Percentiles rank a stretch among this genome's conserved stretches.
Conservation (phyloP, 2,797 vertebrate species). For the Natrix natrix region DNA sequence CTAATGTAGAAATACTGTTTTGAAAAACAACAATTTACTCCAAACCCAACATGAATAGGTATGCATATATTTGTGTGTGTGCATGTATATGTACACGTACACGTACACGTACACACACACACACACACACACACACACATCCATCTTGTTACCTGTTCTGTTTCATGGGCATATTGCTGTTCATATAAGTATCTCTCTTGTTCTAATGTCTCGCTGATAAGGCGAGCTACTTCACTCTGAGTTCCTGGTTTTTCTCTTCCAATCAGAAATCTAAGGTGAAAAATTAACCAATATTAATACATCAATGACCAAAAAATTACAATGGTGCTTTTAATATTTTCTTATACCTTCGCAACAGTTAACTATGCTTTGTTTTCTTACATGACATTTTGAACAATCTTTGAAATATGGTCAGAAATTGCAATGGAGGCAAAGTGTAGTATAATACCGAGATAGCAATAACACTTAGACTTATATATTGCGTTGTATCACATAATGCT, state of each 20-base stretch:
- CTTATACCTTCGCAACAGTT: background rate
- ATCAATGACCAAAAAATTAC: conserved; percentile 7
- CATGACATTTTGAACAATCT: background rate
- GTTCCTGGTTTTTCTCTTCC: conserved; percentile 90
- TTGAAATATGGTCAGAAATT: background rate
- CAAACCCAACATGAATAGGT: background rate
- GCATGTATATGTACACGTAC: background rate
- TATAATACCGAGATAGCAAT: background rate
- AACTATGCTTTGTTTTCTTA: background rate
- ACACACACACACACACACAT: background rate
- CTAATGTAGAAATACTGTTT: background rate
- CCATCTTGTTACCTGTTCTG: conserved; percentile 66
- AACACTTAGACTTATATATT: background rate
- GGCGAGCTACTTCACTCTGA: conserved; percentile 90
- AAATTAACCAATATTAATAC: background rate
- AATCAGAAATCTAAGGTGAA: conserved; percentile 82
- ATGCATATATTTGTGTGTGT: background rate
- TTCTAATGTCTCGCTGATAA: conserved; percentile 91
- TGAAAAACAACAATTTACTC: background rate
- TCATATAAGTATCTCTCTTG: conserved; percentile 86
- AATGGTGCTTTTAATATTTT: background rate
- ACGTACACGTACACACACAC: background rate
- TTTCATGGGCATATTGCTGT: conserved; percentile 81
- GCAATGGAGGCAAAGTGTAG: background rate
- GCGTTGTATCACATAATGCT: background rate